A percentile compares a stretch with the other conserved stretches of the same genome.
Evolutionary conservation across 2,797 vertebrate genomes (phyloP).

Genomic region (Peromyscus attwateri): DNA sequence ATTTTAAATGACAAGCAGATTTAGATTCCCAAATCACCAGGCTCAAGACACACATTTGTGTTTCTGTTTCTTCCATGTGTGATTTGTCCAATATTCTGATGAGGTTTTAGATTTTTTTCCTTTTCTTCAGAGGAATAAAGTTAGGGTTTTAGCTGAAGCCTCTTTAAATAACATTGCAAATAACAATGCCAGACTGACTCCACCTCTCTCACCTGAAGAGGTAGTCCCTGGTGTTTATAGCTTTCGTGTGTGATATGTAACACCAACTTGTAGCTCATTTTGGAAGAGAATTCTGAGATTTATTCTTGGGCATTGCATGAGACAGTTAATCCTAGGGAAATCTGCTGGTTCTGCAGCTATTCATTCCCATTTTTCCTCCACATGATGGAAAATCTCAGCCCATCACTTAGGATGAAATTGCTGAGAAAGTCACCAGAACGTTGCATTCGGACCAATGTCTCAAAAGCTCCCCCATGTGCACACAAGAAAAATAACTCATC

Average conservation of each 20-base stretch:
- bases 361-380: constrained; percentile 9
- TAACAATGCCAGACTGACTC: not conserved
- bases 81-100: not conserved
- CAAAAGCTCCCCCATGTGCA: constrained; percentile 78
- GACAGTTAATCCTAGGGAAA: constrained; percentile 46
- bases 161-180: not conserved
- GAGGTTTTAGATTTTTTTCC: constrained; percentile 2
- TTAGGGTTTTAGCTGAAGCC: not conserved
- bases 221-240: not conserved
- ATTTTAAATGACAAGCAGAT: not conserved
- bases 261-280: not conserved
- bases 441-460: constrained; percentile 56
- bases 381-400: constrained; percentile 28
- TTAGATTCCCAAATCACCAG: not conserved
- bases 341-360: not conserved
- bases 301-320: not conserved
- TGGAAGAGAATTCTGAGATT: constrained; percentile 8
- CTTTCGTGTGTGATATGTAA: not conserved
- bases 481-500: constrained; percentile 66
- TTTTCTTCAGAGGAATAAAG: not conserved
- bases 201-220: not conserved
- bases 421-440: not conserved
- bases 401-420: constrained; percentile 12
- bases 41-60: not conserved
- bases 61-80: not conserved